Conservation (phyloP, 2,797 vertebrate species). For the Oreonectes daqikongensis region DNA sequence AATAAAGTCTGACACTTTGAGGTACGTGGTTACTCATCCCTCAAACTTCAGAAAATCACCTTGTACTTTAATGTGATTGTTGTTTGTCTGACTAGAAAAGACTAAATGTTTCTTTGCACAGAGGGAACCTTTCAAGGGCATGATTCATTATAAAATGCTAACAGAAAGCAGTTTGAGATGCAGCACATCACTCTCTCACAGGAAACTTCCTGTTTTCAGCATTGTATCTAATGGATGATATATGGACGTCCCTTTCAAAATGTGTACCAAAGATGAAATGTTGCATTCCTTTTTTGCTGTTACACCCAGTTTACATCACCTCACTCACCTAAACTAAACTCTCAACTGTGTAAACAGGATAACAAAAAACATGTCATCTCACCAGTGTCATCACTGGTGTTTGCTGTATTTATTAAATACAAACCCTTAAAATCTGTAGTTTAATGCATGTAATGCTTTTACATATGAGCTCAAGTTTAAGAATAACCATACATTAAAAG, state of each 20-base stretch:
- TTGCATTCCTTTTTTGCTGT: conserved; percentile 1
- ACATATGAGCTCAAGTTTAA: too few relatives aligned
- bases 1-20: neutral
- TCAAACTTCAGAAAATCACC: neutral
- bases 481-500: too few relatives aligned
- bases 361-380: too few relatives aligned
- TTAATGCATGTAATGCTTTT: too few relatives aligned
- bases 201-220: neutral
- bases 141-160: conserved; percentile 54
- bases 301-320: neutral
- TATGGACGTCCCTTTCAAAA: too few relatives aligned
- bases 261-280: neutral
- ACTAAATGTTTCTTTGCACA: neutral
- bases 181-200: neutral
- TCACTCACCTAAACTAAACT: conserved; percentile 8
- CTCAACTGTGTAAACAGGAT: too few relatives aligned
- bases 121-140: conserved; percentile 1
- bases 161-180: conserved; percentile 20
- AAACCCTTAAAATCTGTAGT: too few relatives aligned
- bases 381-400: too few relatives aligned
- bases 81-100: neutral
- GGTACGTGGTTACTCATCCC: neutral
- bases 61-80: conserved; percentile 24
- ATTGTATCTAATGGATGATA: too few relatives aligned
- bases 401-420: neutral